phyloP scores from a whole-genome alignment of 2,113 vertebrate genomes.

The Cynopterus brachyotis region DNA sequence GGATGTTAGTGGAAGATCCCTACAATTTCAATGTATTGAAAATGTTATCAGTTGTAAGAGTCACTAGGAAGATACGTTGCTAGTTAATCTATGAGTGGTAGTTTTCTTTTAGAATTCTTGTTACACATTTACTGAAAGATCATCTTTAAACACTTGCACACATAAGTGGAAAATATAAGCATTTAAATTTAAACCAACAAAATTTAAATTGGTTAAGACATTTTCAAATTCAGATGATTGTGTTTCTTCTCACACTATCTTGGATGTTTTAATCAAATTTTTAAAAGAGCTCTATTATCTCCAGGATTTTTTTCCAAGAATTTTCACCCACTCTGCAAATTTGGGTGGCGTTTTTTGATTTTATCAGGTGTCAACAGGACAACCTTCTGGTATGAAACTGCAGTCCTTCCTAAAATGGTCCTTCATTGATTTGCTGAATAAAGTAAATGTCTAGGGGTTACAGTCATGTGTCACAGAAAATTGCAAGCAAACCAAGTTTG shows the following conservation, averaged over 20 bases:
- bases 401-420: background rate
- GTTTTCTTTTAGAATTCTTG: background rate
- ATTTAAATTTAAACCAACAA: background rate
- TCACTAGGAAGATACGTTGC: background rate
- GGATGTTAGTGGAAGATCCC: background rate
- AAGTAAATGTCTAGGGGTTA: background rate
- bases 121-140: background rate
- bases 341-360: slow-evolving; percentile 51
- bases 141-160: background rate
- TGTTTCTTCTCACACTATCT: background rate
- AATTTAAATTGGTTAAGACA: background rate
- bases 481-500: slow-evolving; percentile 9
- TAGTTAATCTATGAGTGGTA: background rate
- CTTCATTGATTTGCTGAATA: slow-evolving; percentile 38
- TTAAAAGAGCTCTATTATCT: slow-evolving; percentile 1
- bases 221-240: background rate
- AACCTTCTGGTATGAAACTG: slow-evolving; percentile 40
- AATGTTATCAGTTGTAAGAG: background rate
- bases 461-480: background rate
- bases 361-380: slow-evolving; percentile 46
- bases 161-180: slow-evolving; percentile 23
- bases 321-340: slow-evolving; percentile 31
- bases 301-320: slow-evolving; percentile 41
- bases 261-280: background rate
- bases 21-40: background rate